phyloP scores from a whole-genome alignment of 30 jellyfish, hydroid and myxozoan species.

The Aurelia coerulea region DNA sequence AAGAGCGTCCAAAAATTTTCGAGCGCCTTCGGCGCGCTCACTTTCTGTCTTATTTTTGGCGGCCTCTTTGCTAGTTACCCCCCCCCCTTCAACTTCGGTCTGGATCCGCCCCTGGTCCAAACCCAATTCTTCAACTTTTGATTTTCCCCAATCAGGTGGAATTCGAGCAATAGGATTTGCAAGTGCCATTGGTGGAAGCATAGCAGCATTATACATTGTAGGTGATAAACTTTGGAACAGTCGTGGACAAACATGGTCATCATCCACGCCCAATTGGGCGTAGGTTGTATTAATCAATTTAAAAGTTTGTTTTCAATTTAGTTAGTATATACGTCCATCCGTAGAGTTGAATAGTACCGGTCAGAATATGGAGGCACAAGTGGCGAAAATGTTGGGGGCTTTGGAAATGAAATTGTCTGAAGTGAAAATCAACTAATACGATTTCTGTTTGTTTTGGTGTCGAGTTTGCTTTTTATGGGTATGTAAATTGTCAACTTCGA shows the following conservation, averaged over 20 bases:
- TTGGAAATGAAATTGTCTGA: not conserved
- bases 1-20: no score
- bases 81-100: no score
- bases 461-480: no score
- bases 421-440: no score
- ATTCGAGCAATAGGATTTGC: constrained; percentile 95
- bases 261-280: constrained; percentile 98
- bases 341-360: not conserved
- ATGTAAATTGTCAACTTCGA: no score
- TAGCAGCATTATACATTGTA: constrained; percentile 79
- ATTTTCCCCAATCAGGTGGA: constrained; percentile 67
- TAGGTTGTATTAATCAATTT: not conserved
- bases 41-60: no score
- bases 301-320: no score
- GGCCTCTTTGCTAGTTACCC: no score
- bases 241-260: constrained; percentile 94
- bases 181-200: constrained; percentile 91
- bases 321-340: no score
- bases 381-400: not conserved
- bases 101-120: no score
- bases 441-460: no score
- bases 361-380: not conserved
- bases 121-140: not conserved
- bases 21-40: no score
- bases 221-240: constrained; percentile 90